Percentiles rank a stretch among this genome's conserved stretches.
These are phyloP conservation scores for Drosophila borealis DNA, from an alignment of 2,888 invertebrate species.

Conservation along the genomic window DNA sequence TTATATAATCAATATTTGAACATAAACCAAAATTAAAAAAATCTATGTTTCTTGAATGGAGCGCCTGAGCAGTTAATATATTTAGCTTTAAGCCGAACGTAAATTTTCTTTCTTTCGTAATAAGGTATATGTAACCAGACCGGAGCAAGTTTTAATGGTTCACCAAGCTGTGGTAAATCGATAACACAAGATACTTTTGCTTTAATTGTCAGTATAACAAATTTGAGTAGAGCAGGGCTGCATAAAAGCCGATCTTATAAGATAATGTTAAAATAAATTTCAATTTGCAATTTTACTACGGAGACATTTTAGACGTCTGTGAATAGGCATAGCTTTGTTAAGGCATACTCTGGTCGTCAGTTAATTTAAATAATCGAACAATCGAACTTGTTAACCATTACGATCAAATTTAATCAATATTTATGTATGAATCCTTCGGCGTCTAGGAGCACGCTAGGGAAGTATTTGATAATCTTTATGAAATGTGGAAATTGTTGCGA, in stretches of 20 bases:
- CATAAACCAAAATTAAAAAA: not conserved
- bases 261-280: conserved; percentile 1
- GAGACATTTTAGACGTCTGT: not conserved
- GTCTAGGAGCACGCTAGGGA: conserved; percentile 44
- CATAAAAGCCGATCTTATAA: not conserved
- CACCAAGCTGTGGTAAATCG: conserved; percentile 4
- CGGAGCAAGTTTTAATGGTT: not conserved
- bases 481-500: conserved; percentile 49
- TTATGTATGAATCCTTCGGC: conserved; percentile 43
- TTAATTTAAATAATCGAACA: not conserved
- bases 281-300: conserved; percentile 1
- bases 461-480: conserved; percentile 55
- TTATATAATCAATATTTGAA: conserved; percentile 18
- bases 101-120: not conserved
- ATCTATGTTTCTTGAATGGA: not conserved
- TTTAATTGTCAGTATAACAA: conserved; percentile 4
- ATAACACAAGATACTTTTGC: not conserved
- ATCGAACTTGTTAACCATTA: not conserved
- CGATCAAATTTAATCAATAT: conserved; percentile 2
- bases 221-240: conserved; percentile 5
- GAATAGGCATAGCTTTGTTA: conserved; percentile 6
- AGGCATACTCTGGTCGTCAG: not conserved
- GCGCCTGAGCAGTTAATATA: not conserved
- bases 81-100: not conserved
- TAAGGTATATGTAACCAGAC: not conserved